A percentile compares a stretch with the other conserved stretches of the same genome.
phyloP scores from a whole-genome alignment of 2,797 vertebrate genomes.

The Dipus sagitta region DNA sequence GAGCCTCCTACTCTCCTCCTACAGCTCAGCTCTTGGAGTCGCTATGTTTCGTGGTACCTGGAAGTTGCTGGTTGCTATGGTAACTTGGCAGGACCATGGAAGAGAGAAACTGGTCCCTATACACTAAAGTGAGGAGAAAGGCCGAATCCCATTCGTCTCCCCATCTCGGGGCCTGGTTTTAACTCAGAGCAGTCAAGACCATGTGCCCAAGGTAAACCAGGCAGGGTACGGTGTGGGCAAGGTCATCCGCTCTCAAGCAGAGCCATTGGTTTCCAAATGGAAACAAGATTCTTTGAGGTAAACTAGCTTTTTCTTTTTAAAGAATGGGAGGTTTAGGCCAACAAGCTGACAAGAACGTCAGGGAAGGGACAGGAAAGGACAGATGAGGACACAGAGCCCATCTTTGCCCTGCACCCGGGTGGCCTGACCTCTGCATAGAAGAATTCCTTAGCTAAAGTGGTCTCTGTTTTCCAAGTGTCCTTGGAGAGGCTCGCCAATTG shows the following conservation, averaged over 20 bases:
- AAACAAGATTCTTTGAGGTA: constrained; percentile 88
- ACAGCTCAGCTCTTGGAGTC: neutral
- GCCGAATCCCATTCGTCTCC: constrained; percentile 11
- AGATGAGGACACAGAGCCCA: constrained; percentile 59
- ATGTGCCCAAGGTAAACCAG: neutral
- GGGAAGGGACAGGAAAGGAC: constrained; percentile 39
- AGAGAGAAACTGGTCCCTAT: constrained; percentile 48
- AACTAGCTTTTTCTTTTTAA: constrained; percentile 82
- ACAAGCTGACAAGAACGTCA: constrained; percentile 46
- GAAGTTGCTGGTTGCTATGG: constrained; percentile 75
- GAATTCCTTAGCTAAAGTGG: neutral
- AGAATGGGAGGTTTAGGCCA: constrained; percentile 80
- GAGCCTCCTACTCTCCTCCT: neutral
- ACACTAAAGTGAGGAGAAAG: neutral
- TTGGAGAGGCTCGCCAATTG: constrained; percentile 53
- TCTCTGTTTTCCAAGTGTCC: constrained; percentile 2
- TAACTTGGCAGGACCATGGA: constrained; percentile 60
- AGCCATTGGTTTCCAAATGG: constrained; percentile 85
- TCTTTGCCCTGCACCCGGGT: constrained; percentile 41
- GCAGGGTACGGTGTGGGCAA: neutral
- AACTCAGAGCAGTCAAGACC: neutral
- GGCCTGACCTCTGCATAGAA: neutral
- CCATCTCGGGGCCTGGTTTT: neutral
- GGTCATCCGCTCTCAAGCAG: constrained; percentile 54
- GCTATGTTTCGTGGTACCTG: constrained; percentile 54